Evolutionary conservation across 2,888 invertebrate species (phyloP).

Genomic region (Tipula unca): DNA sequence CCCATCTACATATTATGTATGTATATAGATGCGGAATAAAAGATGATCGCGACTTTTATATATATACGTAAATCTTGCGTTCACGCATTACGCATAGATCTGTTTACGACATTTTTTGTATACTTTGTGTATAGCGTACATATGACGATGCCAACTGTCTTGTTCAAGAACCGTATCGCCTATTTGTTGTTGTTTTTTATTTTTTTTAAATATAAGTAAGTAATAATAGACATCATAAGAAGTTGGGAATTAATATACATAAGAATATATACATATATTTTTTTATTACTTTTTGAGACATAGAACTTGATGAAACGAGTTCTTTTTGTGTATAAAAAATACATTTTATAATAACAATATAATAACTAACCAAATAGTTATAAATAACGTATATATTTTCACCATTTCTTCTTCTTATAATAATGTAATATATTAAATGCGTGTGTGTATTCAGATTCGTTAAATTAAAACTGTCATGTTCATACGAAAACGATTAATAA

Average conservation of each 20-base stretch:
- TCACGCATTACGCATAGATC: not conserved
- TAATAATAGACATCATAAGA: not conserved
- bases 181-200: not conserved
- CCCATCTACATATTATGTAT: not conserved
- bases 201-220: not conserved
- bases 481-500: not conserved
- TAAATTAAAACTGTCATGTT: not conserved
- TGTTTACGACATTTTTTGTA: not conserved
- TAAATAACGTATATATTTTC: not conserved
- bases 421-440: not conserved
- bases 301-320: not conserved
- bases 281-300: not conserved
- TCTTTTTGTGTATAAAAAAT: not conserved
- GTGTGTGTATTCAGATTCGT: not conserved
- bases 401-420: not conserved
- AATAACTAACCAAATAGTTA: conserved; percentile 3
- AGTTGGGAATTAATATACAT: not conserved
- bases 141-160: conserved; percentile 1
- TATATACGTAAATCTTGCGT: not conserved
- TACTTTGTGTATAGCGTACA: not conserved
- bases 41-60: not conserved
- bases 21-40: not conserved
- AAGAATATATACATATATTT: not conserved
- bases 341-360: not conserved
- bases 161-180: not conserved